Evolutionary conservation across 2,113 vertebrate genomes (phyloP).

Genomic region (Heterocephalus glaber): DNA sequence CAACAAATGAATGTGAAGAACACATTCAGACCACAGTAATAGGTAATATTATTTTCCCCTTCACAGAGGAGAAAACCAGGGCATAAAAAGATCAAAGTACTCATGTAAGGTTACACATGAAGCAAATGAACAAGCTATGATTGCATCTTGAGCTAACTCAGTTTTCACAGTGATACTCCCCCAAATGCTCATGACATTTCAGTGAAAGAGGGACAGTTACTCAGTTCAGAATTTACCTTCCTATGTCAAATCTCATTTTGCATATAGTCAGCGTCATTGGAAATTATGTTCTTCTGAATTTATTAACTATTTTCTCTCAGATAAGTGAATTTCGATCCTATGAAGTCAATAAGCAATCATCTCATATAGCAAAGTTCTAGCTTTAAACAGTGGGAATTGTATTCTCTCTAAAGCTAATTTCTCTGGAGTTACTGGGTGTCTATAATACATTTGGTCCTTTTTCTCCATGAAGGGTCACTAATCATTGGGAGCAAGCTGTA

Average conservation of each 20-base stretch:
- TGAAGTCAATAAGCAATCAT: background rate
- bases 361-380: background rate
- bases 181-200: background rate
- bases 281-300: background rate
- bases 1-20: background rate
- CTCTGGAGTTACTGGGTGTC: background rate
- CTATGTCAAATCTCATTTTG: background rate
- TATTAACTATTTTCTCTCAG: background rate
- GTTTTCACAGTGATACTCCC: background rate
- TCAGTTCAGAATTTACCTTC: background rate
- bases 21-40: background rate
- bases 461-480: background rate
- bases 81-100: background rate
- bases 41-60: background rate
- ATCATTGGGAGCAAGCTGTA: background rate
- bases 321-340: background rate
- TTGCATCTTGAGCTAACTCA: background rate
- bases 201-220: background rate
- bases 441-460: background rate
- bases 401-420: background rate
- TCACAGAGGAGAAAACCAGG: background rate
- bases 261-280: background rate
- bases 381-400: background rate
- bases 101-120: background rate
- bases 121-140: background rate